Conservation (phyloP, 2,113 vertebrate genomes). For the Ciconia boyciana region DNA sequence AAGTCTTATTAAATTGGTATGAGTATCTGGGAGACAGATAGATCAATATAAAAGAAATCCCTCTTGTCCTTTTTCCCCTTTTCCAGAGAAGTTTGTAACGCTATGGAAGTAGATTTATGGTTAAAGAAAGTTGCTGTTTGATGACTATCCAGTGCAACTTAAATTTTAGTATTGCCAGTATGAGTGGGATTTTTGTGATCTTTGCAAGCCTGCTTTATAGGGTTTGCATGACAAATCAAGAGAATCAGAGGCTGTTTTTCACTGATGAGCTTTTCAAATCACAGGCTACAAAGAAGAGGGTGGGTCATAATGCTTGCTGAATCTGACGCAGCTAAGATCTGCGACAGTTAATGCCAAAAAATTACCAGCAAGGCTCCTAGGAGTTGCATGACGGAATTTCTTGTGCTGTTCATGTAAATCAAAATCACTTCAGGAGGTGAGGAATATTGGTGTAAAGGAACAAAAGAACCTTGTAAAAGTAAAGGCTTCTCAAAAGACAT, state of each 20-base stretch:
- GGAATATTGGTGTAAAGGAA: neutral
- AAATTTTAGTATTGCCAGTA: neutral
- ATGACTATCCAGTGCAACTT: neutral
- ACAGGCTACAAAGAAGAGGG: neutral
- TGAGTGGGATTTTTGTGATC: neutral
- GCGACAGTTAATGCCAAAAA: neutral
- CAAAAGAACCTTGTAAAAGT: neutral
- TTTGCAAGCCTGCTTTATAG: neutral
- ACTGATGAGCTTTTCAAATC: neutral
- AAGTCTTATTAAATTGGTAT: neutral
- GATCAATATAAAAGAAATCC: neutral
- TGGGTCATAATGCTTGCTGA: neutral
- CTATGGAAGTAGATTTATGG: neutral
- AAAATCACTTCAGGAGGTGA: neutral
- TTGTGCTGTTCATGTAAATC: neutral
- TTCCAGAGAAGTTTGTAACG: neutral
- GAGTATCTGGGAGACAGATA: neutral
- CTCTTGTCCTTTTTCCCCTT: neutral
- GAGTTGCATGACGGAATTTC: conserved; percentile 1
- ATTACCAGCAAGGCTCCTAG: neutral
- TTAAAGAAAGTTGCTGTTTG: neutral
- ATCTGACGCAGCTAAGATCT: conserved; percentile 17
- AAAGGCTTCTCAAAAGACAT: neutral
- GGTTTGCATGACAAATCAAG: conserved; percentile 2
- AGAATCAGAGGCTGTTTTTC: neutral